Conservation (phyloP, 92 coral and sea anemone genomes). For the Paragorgia papillata region DNA sequence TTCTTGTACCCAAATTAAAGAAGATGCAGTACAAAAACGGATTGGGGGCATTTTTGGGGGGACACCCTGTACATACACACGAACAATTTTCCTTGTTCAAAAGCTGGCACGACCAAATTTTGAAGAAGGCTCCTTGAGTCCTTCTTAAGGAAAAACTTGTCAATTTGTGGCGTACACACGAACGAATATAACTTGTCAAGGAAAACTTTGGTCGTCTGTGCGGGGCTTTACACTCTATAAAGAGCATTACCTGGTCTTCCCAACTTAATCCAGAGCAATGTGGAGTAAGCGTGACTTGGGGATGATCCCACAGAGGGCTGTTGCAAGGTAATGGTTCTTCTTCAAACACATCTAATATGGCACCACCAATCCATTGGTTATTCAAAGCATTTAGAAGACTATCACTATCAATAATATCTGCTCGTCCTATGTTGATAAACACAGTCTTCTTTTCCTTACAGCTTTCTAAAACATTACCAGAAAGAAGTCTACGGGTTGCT, state of each 20-base stretch:
- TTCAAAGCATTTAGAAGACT: slow-evolving; percentile 74
- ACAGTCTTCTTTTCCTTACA: slow-evolving; percentile 69
- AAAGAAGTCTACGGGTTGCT: slow-evolving; percentile 68
- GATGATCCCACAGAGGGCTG: slow-evolving; percentile 85
- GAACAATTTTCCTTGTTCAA: too few species aligned
- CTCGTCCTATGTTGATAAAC: slow-evolving; percentile 86
- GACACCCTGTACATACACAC: too few species aligned
- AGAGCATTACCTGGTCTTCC: slow-evolving; percentile 69
- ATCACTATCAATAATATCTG: slow-evolving; percentile 77
- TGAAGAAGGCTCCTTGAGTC: too few species aligned
- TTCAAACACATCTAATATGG: slow-evolving; percentile 89
- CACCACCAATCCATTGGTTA: slow-evolving; percentile 90
- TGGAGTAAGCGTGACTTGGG: slow-evolving; percentile 85
- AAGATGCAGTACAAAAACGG: too few species aligned
- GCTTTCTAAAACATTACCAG: slow-evolving; percentile 71
- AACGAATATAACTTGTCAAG: too few species aligned
- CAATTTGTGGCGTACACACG: too few species aligned
- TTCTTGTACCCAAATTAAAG: too few species aligned
- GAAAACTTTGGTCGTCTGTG: too few species aligned
- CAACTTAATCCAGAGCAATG: slow-evolving; percentile 64
- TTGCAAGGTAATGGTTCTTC: slow-evolving; percentile 77
- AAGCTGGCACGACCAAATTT: too few species aligned
- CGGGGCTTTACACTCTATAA: too few species aligned
- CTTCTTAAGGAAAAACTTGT: too few species aligned
- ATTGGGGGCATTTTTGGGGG: too few species aligned